Evolutionary conservation across 2,797 vertebrate species (phyloP).

Genomic region (Propithecus perrieri): DNA sequence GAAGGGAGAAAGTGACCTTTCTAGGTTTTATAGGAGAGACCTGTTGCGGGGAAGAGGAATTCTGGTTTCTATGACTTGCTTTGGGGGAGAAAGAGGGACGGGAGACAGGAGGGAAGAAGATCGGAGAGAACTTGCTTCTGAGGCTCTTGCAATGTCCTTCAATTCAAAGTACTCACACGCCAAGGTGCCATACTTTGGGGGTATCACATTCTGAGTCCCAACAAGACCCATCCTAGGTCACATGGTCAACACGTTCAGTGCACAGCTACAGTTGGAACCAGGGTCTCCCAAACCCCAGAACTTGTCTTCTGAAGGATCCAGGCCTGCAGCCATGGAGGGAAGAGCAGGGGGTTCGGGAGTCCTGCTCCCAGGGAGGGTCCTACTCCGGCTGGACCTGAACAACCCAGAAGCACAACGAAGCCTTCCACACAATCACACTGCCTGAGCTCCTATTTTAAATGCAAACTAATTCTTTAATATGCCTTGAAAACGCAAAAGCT

Average conservation of each 20-base stretch:
- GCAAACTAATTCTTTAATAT: constrained; percentile 12
- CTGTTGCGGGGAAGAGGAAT: neutral
- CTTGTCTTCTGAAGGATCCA: neutral
- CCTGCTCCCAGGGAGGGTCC: neutral
- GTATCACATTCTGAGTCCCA: neutral
- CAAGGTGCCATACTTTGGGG: neutral
- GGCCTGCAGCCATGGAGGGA: neutral
- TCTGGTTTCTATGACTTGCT: neutral
- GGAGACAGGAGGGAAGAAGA: neutral
- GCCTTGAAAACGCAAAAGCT: constrained; percentile 46
- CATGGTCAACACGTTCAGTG: neutral
- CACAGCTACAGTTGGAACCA: neutral
- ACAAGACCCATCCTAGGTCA: neutral
- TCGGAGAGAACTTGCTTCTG: neutral
- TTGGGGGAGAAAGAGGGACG: neutral
- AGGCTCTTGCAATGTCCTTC: neutral
- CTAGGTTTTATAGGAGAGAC: neutral
- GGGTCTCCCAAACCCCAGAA: neutral
- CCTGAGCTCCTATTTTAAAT: neutral
- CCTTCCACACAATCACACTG: neutral
- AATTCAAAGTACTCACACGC: neutral
- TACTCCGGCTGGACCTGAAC: neutral
- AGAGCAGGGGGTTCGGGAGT: neutral
- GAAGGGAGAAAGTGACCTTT: neutral
- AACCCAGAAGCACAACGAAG: neutral